Evolutionary conservation across 1,140 invertebrate genomes (phyloP), one percentile per base, ranked within the genome.

Genomic region (Drosophila sucinea): DNA sequence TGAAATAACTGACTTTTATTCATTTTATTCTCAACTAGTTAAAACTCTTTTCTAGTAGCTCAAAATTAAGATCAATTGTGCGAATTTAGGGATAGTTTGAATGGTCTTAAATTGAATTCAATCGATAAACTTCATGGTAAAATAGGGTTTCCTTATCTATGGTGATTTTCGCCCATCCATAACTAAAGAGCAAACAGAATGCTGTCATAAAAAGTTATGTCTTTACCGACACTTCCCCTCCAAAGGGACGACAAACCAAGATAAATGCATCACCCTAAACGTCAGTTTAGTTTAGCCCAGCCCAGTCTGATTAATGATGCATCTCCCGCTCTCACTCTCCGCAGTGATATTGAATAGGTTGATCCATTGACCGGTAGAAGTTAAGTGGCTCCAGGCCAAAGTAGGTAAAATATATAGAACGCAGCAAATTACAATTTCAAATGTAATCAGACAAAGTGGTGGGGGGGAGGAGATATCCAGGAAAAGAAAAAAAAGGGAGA

Each of bases 371-470:
- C 84, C 85, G 77, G 78, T 78, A 73, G 64, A 65, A 70, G 79
- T 70, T 66, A 70, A 74, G 55, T 74, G 62, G 63, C 56, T 64
- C 33, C 51, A 70, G 71, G 38, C 40, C 66, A 68, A 78, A 56
- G 70, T 27, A 51, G 44, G 44, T 71, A 73, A 80, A 81, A 60
- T 67, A 79, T 64, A 75, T 67, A 60, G 71, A 75, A 71, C 78
- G 62, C 73, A 73, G 64, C 68, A 81, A 91, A 92, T 92, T 92
- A 92, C 90, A 92, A 92, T 92, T 92, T 92, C 91, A 89, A 92
- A 92, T 92, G 82, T 90, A 92, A 92, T 92, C 91, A 91, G 84
- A 68, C 70, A 91, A 81, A 92, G 89, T 92, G 91, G 93, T 93
- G 90, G 93, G 73, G 92, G 92, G 56, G 54, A 51, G 58, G 33